Base-by-base conservation (phyloP, 1,140 invertebrate genomes). In the Antheraea pernyi region DNA sequence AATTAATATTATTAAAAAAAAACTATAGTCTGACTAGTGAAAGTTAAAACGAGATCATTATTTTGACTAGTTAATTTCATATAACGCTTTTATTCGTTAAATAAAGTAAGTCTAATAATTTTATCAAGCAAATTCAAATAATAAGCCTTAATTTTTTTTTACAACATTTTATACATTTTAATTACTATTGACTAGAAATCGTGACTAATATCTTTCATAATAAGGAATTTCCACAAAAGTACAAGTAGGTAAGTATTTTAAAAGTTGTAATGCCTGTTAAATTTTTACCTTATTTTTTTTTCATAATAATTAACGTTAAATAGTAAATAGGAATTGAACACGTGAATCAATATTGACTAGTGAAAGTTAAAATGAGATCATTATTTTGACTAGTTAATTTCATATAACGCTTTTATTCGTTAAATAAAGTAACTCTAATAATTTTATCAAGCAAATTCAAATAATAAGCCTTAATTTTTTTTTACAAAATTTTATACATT, bases 11-110 rank as follows among this genome's bases (percentile, higher is more conserved):
- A 60, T 19, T 7, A 60, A 48, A 13, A 48, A 48, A 48, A 48
- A 48, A 9, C 46, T 48, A 9, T 48, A 11, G 11, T 48, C 7
- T 48, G 46, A 48, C 46, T 48, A 48, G 46, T 48, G 46, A 48
- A 6, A 48, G 46, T 48, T 48, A 48, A 11, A 10, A 48, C 13
- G 46, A 48, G 46, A 48, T 48, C 46, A 48, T 48, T 11, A 48
- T 48, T 48, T 48, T 48, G 46, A 48, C 46, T 48, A 48, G 46
- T n/a, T n/a, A n/a, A n/a, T n/a, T n/a, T n/a, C n/a, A n/a, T n/a
- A n/a, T n/a, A n/a, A n/a, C n/a, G n/a, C 46, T 13, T 10, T 48
- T 9, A 39, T 39, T 5, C 46, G 11, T 48, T 39, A 10, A 48
- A 48, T 13, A 48, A 7, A 48, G 7, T 48, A 13, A 48, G 13